phyloP scores from a whole-genome alignment of 2,888 invertebrate species.

The Xylota segnis region DNA sequence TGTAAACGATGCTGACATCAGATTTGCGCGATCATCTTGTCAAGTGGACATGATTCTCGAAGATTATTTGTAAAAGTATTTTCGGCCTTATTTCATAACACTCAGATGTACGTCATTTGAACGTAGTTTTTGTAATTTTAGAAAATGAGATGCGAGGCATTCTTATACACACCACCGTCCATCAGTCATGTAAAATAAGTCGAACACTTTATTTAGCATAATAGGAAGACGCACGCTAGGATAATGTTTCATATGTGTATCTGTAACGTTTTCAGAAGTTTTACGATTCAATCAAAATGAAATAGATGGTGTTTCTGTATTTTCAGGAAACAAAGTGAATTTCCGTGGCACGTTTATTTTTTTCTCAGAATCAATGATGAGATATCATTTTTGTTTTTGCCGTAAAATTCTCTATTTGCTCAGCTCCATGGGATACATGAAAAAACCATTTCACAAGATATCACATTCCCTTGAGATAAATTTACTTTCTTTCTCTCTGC shows the following conservation, averaged over 20 bases:
- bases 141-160: neutral
- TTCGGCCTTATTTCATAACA: constrained; percentile 11
- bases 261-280: neutral
- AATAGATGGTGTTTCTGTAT: constrained; percentile 9
- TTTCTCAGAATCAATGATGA: constrained; percentile 6
- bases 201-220: constrained; percentile 32
- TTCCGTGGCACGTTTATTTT: constrained; percentile 22
- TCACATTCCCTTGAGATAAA: constrained; percentile 38
- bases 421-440: constrained; percentile 20
- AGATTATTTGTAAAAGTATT: constrained; percentile 15
- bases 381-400: neutral
- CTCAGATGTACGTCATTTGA: neutral
- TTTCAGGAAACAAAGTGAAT: constrained; percentile 15
- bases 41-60: neutral
- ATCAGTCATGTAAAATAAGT: neutral
- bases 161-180: neutral
- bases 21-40: constrained; percentile 9
- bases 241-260: constrained; percentile 26
- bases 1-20: constrained; percentile 43
- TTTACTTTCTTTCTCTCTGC: neutral
- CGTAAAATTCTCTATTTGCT: constrained; percentile 11
- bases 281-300: constrained; percentile 41
- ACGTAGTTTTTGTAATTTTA: neutral
- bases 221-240: neutral
- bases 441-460: constrained; percentile 50